Evolutionary conservation across 2,888 invertebrate species (phyloP).

Genomic region (Meganola albula): DNA sequence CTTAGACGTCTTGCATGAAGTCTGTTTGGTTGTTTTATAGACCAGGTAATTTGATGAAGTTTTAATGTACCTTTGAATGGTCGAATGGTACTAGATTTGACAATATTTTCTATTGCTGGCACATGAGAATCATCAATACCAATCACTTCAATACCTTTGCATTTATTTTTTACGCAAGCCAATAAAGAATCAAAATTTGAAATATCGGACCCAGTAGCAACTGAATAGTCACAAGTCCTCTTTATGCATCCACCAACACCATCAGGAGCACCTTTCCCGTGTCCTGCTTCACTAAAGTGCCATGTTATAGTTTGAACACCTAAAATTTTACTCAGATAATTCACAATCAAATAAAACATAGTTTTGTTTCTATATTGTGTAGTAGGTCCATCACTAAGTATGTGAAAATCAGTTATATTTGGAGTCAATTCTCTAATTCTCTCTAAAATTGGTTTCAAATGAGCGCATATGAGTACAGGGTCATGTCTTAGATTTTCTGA

Average conservation of each 20-base stretch:
- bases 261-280: constrained; percentile 17
- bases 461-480: constrained; percentile 7
- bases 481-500: constrained; percentile 8
- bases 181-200: background rate
- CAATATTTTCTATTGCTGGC: constrained; percentile 1
- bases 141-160: constrained; percentile 2
- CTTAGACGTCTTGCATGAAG: constrained; percentile 1
- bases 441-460: constrained; percentile 4
- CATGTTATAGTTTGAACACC: constrained; percentile 7
- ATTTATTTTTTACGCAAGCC: background rate
- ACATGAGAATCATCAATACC: background rate
- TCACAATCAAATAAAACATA: constrained; percentile 13
- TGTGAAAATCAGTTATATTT: background rate
- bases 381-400: constrained; percentile 7
- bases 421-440: background rate
- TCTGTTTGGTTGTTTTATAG: background rate
- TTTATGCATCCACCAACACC: constrained; percentile 16
- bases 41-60: constrained; percentile 5
- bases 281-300: constrained; percentile 14
- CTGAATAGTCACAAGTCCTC: constrained; percentile 4
- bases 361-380: constrained; percentile 15
- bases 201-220: constrained; percentile 4
- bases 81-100: background rate
- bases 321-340: constrained; percentile 5
- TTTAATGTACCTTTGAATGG: constrained; percentile 2